Evolutionary conservation across 2,888 invertebrate species (phyloP), one percentile per base, ranked within the genome.

Genomic region (Myathropa florea): DNA sequence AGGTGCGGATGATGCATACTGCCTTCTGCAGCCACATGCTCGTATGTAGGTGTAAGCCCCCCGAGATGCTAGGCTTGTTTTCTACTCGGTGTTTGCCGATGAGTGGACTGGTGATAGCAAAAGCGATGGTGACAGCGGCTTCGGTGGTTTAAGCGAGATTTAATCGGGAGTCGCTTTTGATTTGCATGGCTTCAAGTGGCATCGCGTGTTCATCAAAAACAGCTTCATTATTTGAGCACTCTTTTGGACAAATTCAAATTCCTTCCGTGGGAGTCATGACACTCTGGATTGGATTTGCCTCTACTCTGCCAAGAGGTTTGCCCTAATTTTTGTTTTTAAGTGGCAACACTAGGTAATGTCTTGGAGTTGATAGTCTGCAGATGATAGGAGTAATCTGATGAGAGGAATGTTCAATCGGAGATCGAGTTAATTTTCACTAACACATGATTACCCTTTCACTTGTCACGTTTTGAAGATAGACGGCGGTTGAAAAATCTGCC

Each of bases 1-100:
- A 82, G 67, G 57, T 77, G 67, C 55, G 57, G 36, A 72, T 78
- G 77, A 72, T 77, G 83, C 77, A 75, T 75, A 68, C 24, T 4
- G 46, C 6, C 33, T 33, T 33, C 33, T 7, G 1, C 10, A 9
- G 33, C 9, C 28, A 39, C 39, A 39, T 6, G 6, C 28, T 33
- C n/a, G n/a, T 1, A n/a, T 46, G 46, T 46, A 46, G 46, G 46
- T 46, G 46, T 46, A 46, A 18, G 46, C 46, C 46, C 7, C 6
- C 46, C 6, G 6, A 18, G 46, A 46, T 18, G 18, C 46, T 46
- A 33, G 33, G 12, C 33, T 9, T 12, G 33, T 12, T 33, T 12
- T 12, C 33, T 18, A n/a, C n/a, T n/a, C n/a, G n/a, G n/a, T n/a
- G n/a, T n/a, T n/a, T n/a, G 46, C 18, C 18, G 46, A 46, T 46